Percentiles rank a stretch among this genome's conserved stretches.
Evolutionary conservation across 2,113 vertebrate genomes (phyloP).

Genomic region (Ceratotherium simum): DNA sequence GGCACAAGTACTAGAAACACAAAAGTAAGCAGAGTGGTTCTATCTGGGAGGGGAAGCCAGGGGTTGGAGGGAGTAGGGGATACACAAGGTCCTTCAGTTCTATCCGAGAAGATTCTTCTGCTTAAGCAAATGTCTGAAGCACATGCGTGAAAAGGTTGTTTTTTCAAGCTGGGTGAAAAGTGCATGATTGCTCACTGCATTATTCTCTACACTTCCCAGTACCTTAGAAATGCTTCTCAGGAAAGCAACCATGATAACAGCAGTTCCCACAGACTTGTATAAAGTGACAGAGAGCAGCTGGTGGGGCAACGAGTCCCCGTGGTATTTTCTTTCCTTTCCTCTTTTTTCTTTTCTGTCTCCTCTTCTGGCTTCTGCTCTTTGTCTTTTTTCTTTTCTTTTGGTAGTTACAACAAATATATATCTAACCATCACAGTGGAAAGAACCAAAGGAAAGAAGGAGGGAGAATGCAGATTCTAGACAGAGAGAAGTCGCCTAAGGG

Average conservation of each 20-base stretch:
- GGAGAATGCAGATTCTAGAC: background rate
- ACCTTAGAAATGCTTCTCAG: background rate
- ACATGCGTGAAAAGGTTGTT: background rate
- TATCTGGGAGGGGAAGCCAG: too few relatives aligned
- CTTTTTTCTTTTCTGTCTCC: background rate
- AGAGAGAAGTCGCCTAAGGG: background rate
- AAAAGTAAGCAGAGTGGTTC: too few relatives aligned
- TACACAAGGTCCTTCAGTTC: background rate
- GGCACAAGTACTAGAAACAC: too few relatives aligned
- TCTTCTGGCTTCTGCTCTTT: background rate
- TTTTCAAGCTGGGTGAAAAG: too few relatives aligned
- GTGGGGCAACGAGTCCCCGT: accelerated
- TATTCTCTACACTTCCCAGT: accelerated
- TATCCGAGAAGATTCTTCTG: background rate
- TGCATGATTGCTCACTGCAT: accelerated
- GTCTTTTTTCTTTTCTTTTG: background rate
- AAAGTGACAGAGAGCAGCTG: background rate
- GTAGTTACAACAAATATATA: background rate
- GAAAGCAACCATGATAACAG: accelerated
- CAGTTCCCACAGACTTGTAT: accelerated
- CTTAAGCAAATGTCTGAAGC: background rate
- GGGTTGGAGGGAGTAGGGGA: accelerated
- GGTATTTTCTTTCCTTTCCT: too few relatives aligned
- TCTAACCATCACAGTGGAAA: background rate
- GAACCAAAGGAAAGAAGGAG: background rate